Percentiles rank a stretch among this genome's conserved stretches.
These are phyloP conservation scores for Drosophila equinoxialis DNA, from an alignment of 1,140 invertebrate genomes.

Conservation along the genomic window DNA sequence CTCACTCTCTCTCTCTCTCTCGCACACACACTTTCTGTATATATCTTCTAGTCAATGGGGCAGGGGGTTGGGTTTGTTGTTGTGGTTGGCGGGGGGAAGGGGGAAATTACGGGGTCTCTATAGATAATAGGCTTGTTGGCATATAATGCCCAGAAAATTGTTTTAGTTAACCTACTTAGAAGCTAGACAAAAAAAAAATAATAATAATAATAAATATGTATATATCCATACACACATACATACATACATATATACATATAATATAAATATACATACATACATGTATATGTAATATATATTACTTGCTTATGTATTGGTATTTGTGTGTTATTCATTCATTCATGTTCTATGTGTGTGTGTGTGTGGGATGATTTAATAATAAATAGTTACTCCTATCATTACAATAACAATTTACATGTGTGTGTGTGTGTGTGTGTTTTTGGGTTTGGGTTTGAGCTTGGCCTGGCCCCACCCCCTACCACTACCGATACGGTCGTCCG, in stretches of 20 bases:
- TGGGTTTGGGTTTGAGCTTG: too few species aligned
- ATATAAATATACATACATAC: neutral
- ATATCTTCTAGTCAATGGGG: constrained; percentile 12
- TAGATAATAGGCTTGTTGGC: constrained; percentile 49
- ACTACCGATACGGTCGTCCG: constrained; percentile 5
- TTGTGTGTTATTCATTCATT: constrained; percentile 4
- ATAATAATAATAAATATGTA: neutral
- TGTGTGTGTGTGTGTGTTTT: neutral
- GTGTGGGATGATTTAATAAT: constrained; percentile 17
- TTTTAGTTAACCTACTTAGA: constrained; percentile 71
- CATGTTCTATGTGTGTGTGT: neutral
- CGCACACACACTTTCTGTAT: too few species aligned
- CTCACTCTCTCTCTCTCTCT: too few species aligned
- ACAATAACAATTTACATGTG: constrained; percentile 34
- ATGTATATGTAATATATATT: constrained; percentile 3
- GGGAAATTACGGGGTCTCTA: neutral
- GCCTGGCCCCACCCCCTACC: neutral
- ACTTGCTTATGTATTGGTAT: constrained; percentile 2
- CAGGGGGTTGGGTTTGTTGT: neutral
- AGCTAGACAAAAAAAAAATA: constrained; percentile 47
- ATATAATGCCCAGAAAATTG: constrained; percentile 71
- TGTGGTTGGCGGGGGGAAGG: too few species aligned
- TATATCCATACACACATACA: neutral
- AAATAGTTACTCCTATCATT: constrained; percentile 31
- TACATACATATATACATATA: neutral